Evolutionary conservation across 2,113 vertebrate genomes (phyloP).

Genomic region (Anser cygnoides): DNA sequence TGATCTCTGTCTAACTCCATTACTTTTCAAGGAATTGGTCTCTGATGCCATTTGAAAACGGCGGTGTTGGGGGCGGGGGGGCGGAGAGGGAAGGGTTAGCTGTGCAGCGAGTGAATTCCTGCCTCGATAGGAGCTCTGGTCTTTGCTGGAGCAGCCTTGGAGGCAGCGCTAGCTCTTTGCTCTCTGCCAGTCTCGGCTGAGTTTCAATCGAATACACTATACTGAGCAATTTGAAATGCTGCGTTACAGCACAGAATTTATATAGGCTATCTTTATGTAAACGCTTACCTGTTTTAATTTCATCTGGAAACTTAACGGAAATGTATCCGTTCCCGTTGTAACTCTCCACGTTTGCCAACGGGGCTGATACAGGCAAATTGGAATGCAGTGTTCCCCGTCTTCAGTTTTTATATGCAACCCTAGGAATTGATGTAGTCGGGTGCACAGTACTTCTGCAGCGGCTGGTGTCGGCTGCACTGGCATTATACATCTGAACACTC

Average conservation of each 20-base stretch:
- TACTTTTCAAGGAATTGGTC: neutral
- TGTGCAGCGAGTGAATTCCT: fast-evolving
- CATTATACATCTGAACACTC: slow-evolving; percentile 14
- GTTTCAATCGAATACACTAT: neutral
- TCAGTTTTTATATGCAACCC: neutral
- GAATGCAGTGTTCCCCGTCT: neutral
- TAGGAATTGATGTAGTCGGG: neutral
- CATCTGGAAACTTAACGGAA: neutral
- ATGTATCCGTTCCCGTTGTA: neutral
- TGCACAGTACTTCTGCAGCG: neutral
- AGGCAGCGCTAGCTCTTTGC: neutral
- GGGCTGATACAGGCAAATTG: neutral
- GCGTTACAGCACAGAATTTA: neutral
- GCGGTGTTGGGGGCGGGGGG: neutral
- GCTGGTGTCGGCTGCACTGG: neutral
- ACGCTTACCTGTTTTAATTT: neutral
- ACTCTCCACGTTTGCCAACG: neutral
- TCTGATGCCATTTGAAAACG: neutral
- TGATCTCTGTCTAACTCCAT: fast-evolving
- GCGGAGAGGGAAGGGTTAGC: neutral
- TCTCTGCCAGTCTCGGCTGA: neutral
- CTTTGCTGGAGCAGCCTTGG: neutral
- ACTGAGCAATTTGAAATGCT: neutral
- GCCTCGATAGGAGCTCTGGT: neutral
- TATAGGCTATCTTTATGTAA: neutral